Evolutionary conservation across 2,113 vertebrate genomes (phyloP).

Genomic region (Argyrosomus japonicus): DNA sequence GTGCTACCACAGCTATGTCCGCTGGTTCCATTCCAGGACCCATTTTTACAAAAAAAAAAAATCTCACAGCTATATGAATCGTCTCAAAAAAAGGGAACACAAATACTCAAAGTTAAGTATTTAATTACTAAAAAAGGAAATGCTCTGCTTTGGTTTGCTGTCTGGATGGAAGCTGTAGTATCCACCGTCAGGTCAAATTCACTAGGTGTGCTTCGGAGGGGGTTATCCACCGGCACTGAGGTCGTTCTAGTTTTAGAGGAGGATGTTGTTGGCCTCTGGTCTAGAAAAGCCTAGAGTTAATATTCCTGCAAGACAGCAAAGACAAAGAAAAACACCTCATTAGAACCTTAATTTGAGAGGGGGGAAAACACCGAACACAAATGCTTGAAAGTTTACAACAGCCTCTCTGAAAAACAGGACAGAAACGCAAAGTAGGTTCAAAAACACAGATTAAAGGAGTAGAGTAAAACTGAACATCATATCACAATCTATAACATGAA

Average conservation of each 20-base stretch:
- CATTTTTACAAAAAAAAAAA: constrained; percentile 82
- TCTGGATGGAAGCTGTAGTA: constrained; percentile 90
- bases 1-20: constrained; percentile 95
- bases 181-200: constrained; percentile 86
- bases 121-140: constrained; percentile 35
- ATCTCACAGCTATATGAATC: constrained; percentile 7
- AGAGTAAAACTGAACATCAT: neutral
- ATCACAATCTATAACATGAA: neutral
- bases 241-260: constrained; percentile 87
- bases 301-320: constrained; percentile 99
- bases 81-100: constrained; percentile 6
- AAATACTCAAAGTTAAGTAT: constrained; percentile 9
- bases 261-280: constrained; percentile 88
- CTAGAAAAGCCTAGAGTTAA: constrained; percentile 92
- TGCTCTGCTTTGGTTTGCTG: constrained; percentile 93
- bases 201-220: constrained; percentile 84
- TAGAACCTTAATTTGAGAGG: constrained; percentile 58
- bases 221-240: constrained; percentile 91
- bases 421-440: neutral
- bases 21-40: constrained; percentile 90
- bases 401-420: constrained; percentile 4
- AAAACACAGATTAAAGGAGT: neutral
- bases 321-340: constrained; percentile 87
- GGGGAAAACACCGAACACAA: constrained; percentile 25
- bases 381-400: constrained; percentile 25